A percentile compares a stretch with the other conserved stretches of the same genome.
Evolutionary conservation across 2,797 vertebrate genomes (phyloP).

Genomic region (Scomberomorus guttatus): DNA sequence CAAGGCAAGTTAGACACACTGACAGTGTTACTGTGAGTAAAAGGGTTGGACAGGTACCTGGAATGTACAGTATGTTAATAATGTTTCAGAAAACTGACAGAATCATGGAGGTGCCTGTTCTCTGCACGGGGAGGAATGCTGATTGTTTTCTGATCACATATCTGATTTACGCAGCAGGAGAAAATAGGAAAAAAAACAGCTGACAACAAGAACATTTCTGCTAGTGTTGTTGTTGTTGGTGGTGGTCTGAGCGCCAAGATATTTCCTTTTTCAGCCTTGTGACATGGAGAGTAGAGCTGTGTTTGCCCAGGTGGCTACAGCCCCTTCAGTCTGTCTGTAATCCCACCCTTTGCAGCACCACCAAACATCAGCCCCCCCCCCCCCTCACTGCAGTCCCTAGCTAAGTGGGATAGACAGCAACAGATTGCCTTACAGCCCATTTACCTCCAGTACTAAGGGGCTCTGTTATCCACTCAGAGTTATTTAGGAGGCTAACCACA

Average conservation of each 20-base stretch:
- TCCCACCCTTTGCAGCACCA: slow-evolving; percentile 46
- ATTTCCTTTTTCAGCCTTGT: slow-evolving; percentile 36
- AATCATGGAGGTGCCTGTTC: slow-evolving; percentile 18
- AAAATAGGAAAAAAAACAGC: slow-evolving; percentile 13
- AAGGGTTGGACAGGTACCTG: slow-evolving; percentile 37
- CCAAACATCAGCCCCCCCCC: slow-evolving; percentile 43
- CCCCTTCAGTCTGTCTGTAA: slow-evolving; percentile 54
- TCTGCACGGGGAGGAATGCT: slow-evolving; percentile 5
- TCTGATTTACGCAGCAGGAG: background rate
- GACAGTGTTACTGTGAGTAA: slow-evolving; percentile 18
- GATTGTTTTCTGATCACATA: slow-evolving; percentile 42
- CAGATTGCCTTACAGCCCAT: slow-evolving; percentile 79
- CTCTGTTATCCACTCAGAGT: slow-evolving; percentile 67
- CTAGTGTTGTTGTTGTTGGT: background rate
- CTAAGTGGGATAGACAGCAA: slow-evolving; percentile 79
- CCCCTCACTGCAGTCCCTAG: slow-evolving; percentile 43
- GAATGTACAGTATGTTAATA: slow-evolving; percentile 36
- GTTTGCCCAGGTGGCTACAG: slow-evolving; percentile 33
- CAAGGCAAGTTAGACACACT: slow-evolving; percentile 18
- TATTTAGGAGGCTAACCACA: slow-evolving; percentile 65
- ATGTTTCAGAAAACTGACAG: slow-evolving; percentile 39
- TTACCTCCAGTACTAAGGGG: slow-evolving; percentile 71
- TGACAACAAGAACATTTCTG: slow-evolving; percentile 5
- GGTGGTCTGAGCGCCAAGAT: slow-evolving; percentile 10
- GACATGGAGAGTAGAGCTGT: slow-evolving; percentile 28